Conservation (phyloP, 2,797 vertebrate genomes). For the Pteronotus mesoamericanus region DNA sequence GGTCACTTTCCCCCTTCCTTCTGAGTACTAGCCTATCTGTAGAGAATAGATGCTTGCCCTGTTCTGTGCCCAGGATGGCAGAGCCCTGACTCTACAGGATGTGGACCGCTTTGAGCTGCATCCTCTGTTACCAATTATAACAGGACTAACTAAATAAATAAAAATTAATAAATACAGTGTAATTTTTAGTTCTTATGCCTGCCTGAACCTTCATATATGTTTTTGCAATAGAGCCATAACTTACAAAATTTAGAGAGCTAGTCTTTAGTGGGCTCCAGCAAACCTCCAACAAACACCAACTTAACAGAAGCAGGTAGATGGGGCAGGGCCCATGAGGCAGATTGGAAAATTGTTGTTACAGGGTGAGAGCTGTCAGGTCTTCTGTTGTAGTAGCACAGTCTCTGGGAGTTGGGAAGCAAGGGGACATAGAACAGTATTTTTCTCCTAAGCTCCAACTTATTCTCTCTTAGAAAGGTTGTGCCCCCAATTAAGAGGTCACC, state of each 20-base stretch:
- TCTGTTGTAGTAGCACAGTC: background rate
- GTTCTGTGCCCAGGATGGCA: background rate
- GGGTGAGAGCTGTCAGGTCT: background rate
- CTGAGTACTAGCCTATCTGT: background rate
- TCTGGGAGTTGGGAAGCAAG: background rate
- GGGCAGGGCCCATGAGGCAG: background rate
- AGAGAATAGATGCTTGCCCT: background rate
- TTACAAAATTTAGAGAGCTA: background rate
- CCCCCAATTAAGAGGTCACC: background rate
- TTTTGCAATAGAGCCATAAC: background rate
- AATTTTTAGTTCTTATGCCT: background rate
- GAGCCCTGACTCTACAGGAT: background rate
- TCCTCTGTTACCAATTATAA: background rate
- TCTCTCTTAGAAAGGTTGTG: background rate
- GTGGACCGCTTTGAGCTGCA: background rate
- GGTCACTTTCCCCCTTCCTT: background rate
- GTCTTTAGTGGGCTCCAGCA: background rate
- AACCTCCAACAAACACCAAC: fast-evolving
- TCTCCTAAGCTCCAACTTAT: background rate
- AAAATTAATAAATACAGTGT: background rate
- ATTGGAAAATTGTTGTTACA: background rate
- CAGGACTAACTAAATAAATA: background rate
- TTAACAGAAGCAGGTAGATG: background rate
- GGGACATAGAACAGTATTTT: background rate
- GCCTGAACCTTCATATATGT: background rate